Percentiles rank a stretch among this genome's conserved stretches.
Conservation (phyloP, 1,140 invertebrate genomes). For the Tachypleus tridentatus region DNA sequence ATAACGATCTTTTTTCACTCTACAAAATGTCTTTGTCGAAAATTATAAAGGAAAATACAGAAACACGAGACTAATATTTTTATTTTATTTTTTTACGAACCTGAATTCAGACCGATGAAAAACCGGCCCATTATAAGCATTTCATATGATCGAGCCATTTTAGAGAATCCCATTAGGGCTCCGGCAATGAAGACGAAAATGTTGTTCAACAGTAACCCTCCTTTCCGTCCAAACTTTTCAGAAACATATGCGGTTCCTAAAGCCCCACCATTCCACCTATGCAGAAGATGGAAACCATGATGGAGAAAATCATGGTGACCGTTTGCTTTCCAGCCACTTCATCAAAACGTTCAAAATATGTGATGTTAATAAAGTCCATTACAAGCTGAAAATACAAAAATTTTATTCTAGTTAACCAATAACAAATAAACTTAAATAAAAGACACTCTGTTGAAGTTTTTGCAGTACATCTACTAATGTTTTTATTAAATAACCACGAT, state of each 20-base stretch:
- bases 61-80: no score
- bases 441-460: no score
- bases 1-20: no score
- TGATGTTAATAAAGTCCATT: slow-evolving; percentile 51
- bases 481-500: no score
- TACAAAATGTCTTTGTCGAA: no score
- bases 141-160: slow-evolving; percentile 48
- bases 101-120: slow-evolving; percentile 70
- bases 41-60: no score
- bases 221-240: slow-evolving; percentile 64
- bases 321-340: slow-evolving; percentile 21
- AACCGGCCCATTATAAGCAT: slow-evolving; percentile 65
- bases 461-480: no score
- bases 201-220: slow-evolving; percentile 68
- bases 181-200: slow-evolving; percentile 54
- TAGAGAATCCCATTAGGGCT: slow-evolving; percentile 40
- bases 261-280: slow-evolving; percentile 82
- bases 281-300: slow-evolving; percentile 73
- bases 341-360: slow-evolving; percentile 43
- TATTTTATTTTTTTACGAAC: no score
- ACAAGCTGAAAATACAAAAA: slow-evolving; percentile 48
- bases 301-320: slow-evolving; percentile 54
- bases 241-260: slow-evolving; percentile 60
- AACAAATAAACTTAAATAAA: no score
- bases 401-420: no score